Evolutionary conservation across 37 sponge, comb jelly and placozoan genomes (phyloP), one percentile per base, ranked within the genome.

Genomic region (Dysidea cf. avara): DNA sequence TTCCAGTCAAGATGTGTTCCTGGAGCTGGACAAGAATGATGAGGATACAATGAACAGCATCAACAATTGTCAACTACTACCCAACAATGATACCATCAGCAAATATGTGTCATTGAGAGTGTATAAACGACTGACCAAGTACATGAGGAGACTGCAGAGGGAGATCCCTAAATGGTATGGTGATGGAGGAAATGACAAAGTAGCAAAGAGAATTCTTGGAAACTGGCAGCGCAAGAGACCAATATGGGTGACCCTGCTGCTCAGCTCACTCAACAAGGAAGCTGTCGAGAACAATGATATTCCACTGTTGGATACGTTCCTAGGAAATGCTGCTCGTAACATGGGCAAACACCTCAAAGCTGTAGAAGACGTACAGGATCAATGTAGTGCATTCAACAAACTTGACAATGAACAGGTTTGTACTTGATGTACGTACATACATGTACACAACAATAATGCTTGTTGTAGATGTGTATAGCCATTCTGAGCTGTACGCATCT

Each of bases 181-280:
- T 4, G 50, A 26, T 30, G n/a, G n/a, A n/a, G n/a, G n/a, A 26
- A 74, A 56, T 1, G 66, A 76, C 52, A 36, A 64, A 24, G 26
- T 70, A 12, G 61, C 81, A 26, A 3, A 53, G 6, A 54, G 71
- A 25, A 47, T 87, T 56, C 40, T 62, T 24, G 32, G 59, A 12
- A 53, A 71, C 60, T 87, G 87, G 87, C 9, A 76, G 55, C 26
- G 64, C 22, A 79, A 62, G 71, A 52, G 77, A 64, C 87, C 87
- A 2, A 40, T 76, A 11, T 87, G 87, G 87, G 21, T 87, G 4
- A 71, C 81, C 0, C 20, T 53, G 0, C 31, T 87, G 24, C 54
- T 87, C 4, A 74, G 57, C 66, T 75, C 76, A n/a, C 66, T 87
- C 37, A 81, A 70, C 2, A 71, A 76, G 40, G 66, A 80, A 38